Percentiles rank a stretch among this genome's conserved stretches.
Conservation (phyloP, 2,797 vertebrate species). For the Myotis pilosus region DNA sequence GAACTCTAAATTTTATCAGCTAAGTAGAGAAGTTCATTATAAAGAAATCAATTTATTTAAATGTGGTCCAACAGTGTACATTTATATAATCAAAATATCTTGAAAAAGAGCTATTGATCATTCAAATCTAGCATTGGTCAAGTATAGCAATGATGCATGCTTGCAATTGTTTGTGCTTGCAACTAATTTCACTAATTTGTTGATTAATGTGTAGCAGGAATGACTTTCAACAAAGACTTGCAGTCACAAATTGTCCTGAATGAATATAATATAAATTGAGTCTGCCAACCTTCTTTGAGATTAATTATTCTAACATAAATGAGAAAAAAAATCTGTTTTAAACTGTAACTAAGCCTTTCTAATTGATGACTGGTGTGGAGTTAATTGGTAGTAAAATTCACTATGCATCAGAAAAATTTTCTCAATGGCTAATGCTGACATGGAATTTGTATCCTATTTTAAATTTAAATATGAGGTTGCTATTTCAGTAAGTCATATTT, state of each 20-base stretch:
- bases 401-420: neutral
- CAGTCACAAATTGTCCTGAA: conserved; percentile 26
- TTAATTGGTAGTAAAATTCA: conserved; percentile 2
- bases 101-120: neutral
- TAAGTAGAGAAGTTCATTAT: neutral
- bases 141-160: neutral
- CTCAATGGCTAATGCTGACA: neutral
- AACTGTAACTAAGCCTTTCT: neutral
- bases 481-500: neutral
- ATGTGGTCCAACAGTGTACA: neutral
- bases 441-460: neutral
- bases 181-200: conserved; percentile 41
- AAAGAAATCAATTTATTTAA: conserved; percentile 8
- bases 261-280: neutral
- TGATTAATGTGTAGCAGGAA: conserved; percentile 24
- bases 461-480: neutral
- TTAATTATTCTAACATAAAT: conserved; percentile 21
- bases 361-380: conserved; percentile 35
- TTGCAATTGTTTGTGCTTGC: neutral
- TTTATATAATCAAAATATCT: conserved; percentile 32
- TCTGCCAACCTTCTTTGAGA: neutral
- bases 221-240: neutral
- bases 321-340: conserved; percentile 13
- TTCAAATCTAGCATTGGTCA: neutral
- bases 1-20: conserved; percentile 8